Evolutionary conservation across 2,888 invertebrate genomes (phyloP).

Genomic region (Acanthosepion lycidas): DNA sequence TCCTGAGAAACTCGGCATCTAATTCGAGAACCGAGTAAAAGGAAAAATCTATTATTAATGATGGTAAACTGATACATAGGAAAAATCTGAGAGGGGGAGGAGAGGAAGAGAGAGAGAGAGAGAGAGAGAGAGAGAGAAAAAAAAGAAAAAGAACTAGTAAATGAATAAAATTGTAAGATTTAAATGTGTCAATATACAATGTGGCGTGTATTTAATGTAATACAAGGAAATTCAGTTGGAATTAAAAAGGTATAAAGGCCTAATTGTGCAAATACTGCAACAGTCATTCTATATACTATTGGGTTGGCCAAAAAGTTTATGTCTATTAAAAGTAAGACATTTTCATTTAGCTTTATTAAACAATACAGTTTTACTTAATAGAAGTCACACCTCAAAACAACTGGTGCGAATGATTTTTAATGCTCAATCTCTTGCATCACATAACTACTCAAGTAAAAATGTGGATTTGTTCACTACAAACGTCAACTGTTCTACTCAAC

Average conservation of each 20-base stretch:
- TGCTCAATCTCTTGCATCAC: background rate
- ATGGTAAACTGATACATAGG: background rate
- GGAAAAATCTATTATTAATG: background rate
- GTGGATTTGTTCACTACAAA: too few relatives aligned
- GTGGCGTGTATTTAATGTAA: conserved; percentile 2
- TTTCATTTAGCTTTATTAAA: background rate
- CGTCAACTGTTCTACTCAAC: background rate
- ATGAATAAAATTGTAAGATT: background rate
- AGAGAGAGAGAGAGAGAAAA: background rate
- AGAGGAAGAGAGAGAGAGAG: background rate
- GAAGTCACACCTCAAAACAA: conserved; percentile 2
- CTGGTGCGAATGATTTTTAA: background rate
- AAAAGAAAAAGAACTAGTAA: background rate
- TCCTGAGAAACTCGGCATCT: background rate
- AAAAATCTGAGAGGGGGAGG: background rate
- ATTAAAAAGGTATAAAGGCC: background rate
- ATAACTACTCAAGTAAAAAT: too few relatives aligned
- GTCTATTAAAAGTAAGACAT: background rate
- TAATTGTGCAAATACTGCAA: background rate
- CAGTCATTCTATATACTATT: background rate
- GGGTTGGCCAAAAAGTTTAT: background rate
- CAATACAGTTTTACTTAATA: background rate
- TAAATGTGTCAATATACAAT: background rate
- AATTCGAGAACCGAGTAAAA: background rate
- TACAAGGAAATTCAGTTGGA: conserved; percentile 17